phyloP scores from a whole-genome alignment of 1,140 invertebrate genomes.

The Scaptodrosophila lebanonensis region DNA sequence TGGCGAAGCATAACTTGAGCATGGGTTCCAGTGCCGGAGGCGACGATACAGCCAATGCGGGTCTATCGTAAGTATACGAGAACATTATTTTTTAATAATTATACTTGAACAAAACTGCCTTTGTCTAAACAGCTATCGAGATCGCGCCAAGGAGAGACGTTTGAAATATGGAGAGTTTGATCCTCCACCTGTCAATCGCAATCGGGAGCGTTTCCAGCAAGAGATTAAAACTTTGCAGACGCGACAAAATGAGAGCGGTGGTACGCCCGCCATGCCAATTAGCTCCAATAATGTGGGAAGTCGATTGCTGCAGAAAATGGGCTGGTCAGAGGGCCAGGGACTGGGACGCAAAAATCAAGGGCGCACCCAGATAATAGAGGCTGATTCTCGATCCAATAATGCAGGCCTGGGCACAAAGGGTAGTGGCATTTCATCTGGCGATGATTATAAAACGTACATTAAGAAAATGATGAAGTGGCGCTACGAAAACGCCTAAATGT shows the following conservation, averaged over 20 bases:
- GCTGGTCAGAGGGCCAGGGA: constrained; percentile 97
- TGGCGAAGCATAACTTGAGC: constrained; percentile 78
- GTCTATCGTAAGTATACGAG: constrained; percentile 34
- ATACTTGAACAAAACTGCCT: not conserved
- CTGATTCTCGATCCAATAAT: constrained; percentile 79
- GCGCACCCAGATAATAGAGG: constrained; percentile 92
- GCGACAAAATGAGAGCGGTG: constrained; percentile 37
- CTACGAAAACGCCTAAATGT: constrained; percentile 81
- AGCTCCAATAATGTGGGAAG: constrained; percentile 93
- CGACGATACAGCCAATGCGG: constrained; percentile 26
- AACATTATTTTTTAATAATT: not conserved
- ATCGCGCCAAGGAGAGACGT: constrained; percentile 96
- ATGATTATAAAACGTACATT: constrained; percentile 92
- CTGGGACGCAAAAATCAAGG: constrained; percentile 95
- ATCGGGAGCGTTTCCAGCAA: constrained; percentile 84
- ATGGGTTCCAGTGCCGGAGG: not conserved
- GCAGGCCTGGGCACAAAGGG: constrained; percentile 85
- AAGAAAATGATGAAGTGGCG: constrained; percentile 91
- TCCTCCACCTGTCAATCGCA: constrained; percentile 85
- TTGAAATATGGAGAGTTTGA: constrained; percentile 93
- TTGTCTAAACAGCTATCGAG: constrained; percentile 84
- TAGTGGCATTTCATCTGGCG: constrained; percentile 83
- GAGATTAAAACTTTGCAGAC: constrained; percentile 61
- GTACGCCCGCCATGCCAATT: constrained; percentile 80
- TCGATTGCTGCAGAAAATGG: constrained; percentile 98